These are phyloP conservation scores for Epistrophella euchroma DNA, from an alignment of 2,888 invertebrate species.

Conservation along the genomic window DNA sequence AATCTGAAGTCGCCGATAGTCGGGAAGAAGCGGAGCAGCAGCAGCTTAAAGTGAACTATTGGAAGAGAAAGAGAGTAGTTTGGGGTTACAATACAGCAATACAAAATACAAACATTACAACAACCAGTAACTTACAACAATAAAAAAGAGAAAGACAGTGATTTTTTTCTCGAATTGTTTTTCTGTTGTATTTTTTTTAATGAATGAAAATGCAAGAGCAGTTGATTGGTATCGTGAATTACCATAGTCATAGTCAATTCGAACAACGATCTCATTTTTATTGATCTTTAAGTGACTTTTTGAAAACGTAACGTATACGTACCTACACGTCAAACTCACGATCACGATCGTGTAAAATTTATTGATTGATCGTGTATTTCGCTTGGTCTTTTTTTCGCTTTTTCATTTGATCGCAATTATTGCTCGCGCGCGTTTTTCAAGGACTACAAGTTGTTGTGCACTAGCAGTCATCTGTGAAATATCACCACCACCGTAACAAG, in stretches of 20 bases:
- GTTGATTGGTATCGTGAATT: constrained; percentile 60
- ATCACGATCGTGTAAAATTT: constrained; percentile 72
- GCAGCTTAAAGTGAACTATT: neutral
- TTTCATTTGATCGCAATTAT: constrained; percentile 42
- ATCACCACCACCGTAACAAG: neutral
- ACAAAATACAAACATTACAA: constrained; percentile 9
- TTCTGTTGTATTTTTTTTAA: constrained; percentile 36
- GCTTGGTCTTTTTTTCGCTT: constrained; percentile 33
- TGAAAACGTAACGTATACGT: constrained; percentile 24
- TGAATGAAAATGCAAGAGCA: constrained; percentile 72
- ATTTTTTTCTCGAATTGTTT: constrained; percentile 28
- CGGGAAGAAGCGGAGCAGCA: constrained; percentile 13
- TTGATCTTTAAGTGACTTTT: constrained; percentile 72
- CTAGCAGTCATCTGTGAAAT: neutral
- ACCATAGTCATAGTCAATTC: constrained; percentile 23
- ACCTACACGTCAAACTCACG: constrained; percentile 61
- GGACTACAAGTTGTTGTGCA: constrained; percentile 62
- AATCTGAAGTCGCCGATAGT: constrained; percentile 36
- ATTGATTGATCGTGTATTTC: constrained; percentile 69
- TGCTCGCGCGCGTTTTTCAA: constrained; percentile 57
- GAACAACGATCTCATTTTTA: constrained; percentile 63
- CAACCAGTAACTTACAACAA: constrained; percentile 17
- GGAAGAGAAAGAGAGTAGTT: constrained; percentile 12
- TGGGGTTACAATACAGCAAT: neutral
- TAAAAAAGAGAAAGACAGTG: constrained; percentile 57